Evolutionary conservation across 2,113 vertebrate genomes (phyloP).

Genomic region (Probosciger aterrimus): DNA sequence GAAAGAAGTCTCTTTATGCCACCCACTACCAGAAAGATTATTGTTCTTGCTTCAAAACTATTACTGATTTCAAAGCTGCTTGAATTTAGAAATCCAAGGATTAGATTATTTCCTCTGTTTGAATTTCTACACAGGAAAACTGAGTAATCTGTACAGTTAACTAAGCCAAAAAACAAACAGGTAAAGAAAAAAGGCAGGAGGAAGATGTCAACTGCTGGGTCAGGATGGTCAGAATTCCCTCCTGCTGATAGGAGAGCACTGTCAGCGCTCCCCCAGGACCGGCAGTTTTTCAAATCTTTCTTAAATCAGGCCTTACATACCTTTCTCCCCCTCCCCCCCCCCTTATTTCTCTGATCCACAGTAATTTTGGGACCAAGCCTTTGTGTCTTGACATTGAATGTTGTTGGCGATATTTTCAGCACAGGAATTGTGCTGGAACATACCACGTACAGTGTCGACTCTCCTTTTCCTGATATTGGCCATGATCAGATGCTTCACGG

Average conservation of each 20-base stretch:
- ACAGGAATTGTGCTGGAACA: not conserved
- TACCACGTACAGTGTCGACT: not conserved
- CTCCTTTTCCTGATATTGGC: not conserved
- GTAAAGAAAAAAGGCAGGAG: not conserved
- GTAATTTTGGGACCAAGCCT: not conserved
- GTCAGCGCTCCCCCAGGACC: not conserved
- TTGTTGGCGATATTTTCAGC: not conserved
- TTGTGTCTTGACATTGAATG: not conserved
- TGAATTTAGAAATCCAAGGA: constrained; percentile 24
- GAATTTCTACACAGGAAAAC: constrained; percentile 18
- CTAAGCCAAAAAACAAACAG: not conserved
- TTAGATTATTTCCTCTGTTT: not conserved
- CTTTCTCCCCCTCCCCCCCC: not conserved
- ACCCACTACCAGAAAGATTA: constrained; percentile 41
- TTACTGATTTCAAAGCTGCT: constrained; percentile 34
- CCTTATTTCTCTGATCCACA: not conserved
- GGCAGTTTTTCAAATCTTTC: not conserved
- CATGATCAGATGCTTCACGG: not conserved
- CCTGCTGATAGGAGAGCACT: not conserved
- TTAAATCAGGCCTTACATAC: not conserved
- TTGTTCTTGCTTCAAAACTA: constrained; percentile 31
- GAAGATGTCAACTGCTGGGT: not conserved
- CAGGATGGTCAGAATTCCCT: not conserved
- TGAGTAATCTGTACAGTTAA: not conserved
- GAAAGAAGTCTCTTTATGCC: constrained; percentile 50